Percentiles rank a stretch among this genome's conserved stretches.
phyloP scores from a whole-genome alignment of 2,888 invertebrate genomes.

The Tridacna gigas region DNA sequence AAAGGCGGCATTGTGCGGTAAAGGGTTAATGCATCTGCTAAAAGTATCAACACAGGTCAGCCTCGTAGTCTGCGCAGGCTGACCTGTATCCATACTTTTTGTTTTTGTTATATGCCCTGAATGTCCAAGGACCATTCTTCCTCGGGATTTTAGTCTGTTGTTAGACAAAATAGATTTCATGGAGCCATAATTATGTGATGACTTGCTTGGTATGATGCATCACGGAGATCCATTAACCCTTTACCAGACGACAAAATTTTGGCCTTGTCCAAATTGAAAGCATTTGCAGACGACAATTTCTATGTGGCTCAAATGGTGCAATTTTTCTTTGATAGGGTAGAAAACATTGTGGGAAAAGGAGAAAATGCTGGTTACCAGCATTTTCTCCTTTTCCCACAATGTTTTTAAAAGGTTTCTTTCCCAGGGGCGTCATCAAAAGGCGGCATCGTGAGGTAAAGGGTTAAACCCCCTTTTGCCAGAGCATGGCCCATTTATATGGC shows the following conservation, averaged over 20 bases:
- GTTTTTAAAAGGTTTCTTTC: not conserved
- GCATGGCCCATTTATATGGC: not conserved
- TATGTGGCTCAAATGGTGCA: no score
- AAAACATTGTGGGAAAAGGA: constrained; percentile 2
- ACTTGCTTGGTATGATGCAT: no score
- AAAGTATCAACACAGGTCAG: not conserved
- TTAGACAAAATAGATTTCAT: no score
- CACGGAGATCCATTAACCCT: no score
- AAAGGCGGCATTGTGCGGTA: not conserved
- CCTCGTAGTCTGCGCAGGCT: no score
- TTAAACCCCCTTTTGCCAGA: not conserved
- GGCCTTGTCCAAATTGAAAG: no score
- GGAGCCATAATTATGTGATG: no score
- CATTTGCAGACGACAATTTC: no score
- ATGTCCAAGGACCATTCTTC: not conserved
- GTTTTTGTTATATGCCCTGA: not conserved
- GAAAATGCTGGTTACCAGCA: not conserved
- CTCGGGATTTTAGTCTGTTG: no score
- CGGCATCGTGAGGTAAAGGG: not conserved
- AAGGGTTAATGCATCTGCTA: not conserved
- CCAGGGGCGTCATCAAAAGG: not conserved
- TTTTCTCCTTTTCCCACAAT: not conserved
- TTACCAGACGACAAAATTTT: no score
- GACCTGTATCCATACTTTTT: no score
- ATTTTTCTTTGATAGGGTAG: no score